phyloP scores from a whole-genome alignment of 2,888 invertebrate genomes.

The Latrodectus hesperus region DNA sequence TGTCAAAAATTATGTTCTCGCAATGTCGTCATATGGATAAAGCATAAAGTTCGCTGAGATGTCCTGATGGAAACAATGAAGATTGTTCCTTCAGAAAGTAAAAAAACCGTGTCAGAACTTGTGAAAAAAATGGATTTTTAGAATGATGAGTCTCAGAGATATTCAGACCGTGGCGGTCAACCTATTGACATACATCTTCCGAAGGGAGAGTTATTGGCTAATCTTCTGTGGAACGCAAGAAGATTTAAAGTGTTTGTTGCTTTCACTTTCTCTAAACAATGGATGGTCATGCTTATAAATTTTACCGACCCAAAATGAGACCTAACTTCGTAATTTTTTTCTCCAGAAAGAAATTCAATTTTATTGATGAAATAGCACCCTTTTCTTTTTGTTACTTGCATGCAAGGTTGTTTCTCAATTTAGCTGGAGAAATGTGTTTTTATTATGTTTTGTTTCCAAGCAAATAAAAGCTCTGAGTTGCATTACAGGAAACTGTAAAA shows the following conservation, averaged over 20 bases:
- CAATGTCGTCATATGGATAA: constrained; percentile 34
- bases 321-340: constrained; percentile 47
- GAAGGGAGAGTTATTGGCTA: constrained; percentile 57
- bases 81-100: constrained; percentile 46
- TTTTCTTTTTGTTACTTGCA: constrained; percentile 13
- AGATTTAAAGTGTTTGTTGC: constrained; percentile 56
- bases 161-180: constrained; percentile 67
- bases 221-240: constrained; percentile 34
- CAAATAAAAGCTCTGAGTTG: too few species aligned
- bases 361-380: constrained; percentile 38
- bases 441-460: too few species aligned
- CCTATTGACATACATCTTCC: constrained; percentile 63
- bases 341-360: constrained; percentile 25
- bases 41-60: constrained; percentile 35
- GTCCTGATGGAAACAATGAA: constrained; percentile 59
- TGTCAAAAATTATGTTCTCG: background rate
- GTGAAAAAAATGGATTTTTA: constrained; percentile 56
- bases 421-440: background rate
- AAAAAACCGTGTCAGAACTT: constrained; percentile 63
- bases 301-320: constrained; percentile 66
- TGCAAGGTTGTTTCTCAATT: constrained; percentile 8
- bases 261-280: constrained; percentile 58
- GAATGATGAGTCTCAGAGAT: constrained; percentile 57
- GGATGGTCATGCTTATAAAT: constrained; percentile 67
- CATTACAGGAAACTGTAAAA: too few species aligned